Evolutionary conservation across 2,113 vertebrate genomes (phyloP).

Genomic region (Odobenus rosmarus): DNA sequence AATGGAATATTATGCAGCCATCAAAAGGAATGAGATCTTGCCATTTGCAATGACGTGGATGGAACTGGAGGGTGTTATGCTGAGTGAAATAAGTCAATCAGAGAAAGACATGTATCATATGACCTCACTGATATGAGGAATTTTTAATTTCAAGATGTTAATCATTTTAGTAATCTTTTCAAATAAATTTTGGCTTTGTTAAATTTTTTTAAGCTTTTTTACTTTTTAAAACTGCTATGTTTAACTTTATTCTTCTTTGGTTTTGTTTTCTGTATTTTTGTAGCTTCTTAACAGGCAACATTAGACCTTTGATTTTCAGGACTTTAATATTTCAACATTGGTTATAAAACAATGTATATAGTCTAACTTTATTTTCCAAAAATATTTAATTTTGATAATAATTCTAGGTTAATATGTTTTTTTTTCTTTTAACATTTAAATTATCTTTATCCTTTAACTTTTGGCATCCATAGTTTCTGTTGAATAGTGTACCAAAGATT

Average conservation of each 20-base stretch:
- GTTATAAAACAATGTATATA: background rate
- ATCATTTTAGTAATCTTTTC: background rate
- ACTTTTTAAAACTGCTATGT: background rate
- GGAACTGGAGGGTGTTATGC: too few relatives aligned
- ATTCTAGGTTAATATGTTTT: background rate
- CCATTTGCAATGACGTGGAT: too few relatives aligned
- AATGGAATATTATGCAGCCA: too few relatives aligned
- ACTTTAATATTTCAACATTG: background rate
- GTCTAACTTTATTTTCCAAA: background rate
- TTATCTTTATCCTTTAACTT: background rate
- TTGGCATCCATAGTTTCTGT: background rate
- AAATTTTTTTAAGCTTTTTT: background rate
- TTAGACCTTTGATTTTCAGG: background rate
- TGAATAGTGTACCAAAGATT: background rate
- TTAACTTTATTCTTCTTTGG: background rate
- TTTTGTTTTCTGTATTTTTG: background rate
- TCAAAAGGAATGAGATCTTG: too few relatives aligned
- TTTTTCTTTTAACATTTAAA: background rate
- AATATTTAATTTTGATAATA: background rate
- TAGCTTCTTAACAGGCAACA: background rate
- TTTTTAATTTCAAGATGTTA: background rate
- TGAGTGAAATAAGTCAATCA: too few relatives aligned
- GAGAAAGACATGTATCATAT: too few relatives aligned
- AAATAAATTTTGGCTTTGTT: background rate
- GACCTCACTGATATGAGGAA: too few relatives aligned